Percentiles rank a stretch among this genome's conserved stretches.
phyloP scores from a whole-genome alignment of 2,797 vertebrate genomes.

The Rhincodon typus region DNA sequence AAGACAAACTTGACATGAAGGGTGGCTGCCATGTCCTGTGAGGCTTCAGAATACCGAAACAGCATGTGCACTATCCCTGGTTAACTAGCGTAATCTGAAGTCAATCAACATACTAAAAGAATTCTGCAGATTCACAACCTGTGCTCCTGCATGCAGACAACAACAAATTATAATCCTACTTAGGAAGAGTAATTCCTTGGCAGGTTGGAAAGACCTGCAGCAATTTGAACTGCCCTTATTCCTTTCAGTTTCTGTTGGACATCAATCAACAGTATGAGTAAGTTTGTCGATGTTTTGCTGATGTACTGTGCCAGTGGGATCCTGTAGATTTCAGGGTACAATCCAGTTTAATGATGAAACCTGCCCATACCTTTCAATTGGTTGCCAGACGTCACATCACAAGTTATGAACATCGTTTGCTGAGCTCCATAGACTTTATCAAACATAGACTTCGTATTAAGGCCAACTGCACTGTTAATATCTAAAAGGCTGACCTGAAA shows the following conservation, averaged over 20 bases:
- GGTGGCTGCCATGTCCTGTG: not conserved
- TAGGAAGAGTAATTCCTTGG: not conserved
- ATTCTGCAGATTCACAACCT: not conserved
- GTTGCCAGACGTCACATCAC: not conserved
- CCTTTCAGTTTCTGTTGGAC: not conserved
- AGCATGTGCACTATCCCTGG: not conserved
- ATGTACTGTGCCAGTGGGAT: not conserved
- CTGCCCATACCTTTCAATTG: not conserved
- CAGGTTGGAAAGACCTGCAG: not conserved
- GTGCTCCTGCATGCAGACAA: not conserved
- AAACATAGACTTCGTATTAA: not conserved
- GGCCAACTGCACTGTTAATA: not conserved
- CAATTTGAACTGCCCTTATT: not conserved
- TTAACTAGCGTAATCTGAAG: not conserved
- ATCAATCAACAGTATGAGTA: not conserved
- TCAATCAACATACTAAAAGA: not conserved
- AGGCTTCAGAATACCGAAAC: not conserved
- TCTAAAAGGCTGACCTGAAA: slow-evolving; percentile 9
- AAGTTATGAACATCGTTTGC: not conserved
- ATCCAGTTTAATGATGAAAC: not conserved
- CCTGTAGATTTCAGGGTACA: not conserved
- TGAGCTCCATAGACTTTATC: not conserved
- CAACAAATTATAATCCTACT: not conserved
- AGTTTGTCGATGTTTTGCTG: not conserved
- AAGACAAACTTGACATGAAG: not conserved